Percentiles rank a stretch among this genome's conserved stretches.
phyloP scores from a whole-genome alignment of 2,113 vertebrate species.

The Hemibagrus wyckioides region DNA sequence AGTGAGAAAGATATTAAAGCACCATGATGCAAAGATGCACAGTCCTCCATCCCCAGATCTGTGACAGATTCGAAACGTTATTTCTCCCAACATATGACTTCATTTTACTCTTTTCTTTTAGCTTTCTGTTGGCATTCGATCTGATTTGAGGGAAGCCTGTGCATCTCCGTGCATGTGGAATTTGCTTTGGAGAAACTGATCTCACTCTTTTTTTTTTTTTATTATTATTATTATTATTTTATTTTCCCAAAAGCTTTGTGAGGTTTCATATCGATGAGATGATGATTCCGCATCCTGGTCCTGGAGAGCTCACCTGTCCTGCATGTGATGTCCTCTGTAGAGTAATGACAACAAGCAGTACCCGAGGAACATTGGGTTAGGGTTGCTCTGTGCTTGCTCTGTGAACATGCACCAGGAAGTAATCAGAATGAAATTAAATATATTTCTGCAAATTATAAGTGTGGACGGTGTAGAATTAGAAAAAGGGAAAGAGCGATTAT shows the following conservation, averaged over 20 bases:
- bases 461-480: too few relatives aligned
- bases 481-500: too few relatives aligned
- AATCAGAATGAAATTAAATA: too few relatives aligned
- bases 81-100: too few relatives aligned
- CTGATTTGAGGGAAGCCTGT: constrained; percentile 47
- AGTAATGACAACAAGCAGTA: not conserved
- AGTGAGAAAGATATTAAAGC: not conserved
- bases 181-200: constrained; percentile 63
- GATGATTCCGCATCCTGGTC: not conserved
- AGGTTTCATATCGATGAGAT: not conserved
- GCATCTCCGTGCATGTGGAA: constrained; percentile 63
- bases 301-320: not conserved
- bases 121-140: not conserved
- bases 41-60: constrained; percentile 11
- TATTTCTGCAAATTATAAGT: too few relatives aligned
- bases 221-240: too few relatives aligned
- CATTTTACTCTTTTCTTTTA: too few relatives aligned
- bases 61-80: not conserved
- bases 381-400: too few relatives aligned
- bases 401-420: not conserved
- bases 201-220: too few relatives aligned
- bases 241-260: not conserved
- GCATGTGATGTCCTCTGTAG: not conserved
- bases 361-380: not conserved
- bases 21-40: constrained; percentile 64